Conservation (phyloP, 2,797 vertebrate species). For the Channallabes apus region DNA sequence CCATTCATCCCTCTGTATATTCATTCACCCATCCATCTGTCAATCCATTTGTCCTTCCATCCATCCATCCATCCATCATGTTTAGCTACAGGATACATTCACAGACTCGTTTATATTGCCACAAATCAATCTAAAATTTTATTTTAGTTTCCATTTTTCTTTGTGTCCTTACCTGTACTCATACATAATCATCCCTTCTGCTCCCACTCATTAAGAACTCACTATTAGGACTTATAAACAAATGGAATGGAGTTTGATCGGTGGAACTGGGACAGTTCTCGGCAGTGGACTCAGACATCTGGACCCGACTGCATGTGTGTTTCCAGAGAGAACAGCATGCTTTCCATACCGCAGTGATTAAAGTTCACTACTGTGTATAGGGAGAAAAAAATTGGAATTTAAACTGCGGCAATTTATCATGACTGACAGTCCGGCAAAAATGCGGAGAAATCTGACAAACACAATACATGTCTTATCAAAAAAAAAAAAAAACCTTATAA, state of each 20-base stretch:
- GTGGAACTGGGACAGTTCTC: slow-evolving; percentile 1
- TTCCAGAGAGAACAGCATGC: neutral
- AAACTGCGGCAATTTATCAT: slow-evolving; percentile 31
- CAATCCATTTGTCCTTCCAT: neutral
- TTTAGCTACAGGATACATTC: neutral
- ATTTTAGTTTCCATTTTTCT: neutral
- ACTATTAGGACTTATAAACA: neutral
- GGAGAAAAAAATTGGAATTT: slow-evolving; percentile 22
- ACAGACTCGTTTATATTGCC: neutral
- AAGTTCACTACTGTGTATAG: slow-evolving; percentile 9
- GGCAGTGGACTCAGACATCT: neutral
- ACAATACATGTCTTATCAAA: slow-evolving; percentile 4
- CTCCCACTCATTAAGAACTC: neutral
- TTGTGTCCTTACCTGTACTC: neutral
- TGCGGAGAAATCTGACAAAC: slow-evolving; percentile 11
- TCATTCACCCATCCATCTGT: neutral
- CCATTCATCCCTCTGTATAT: neutral
- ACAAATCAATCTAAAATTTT: neutral
- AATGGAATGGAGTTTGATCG: neutral
- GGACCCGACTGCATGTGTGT: neutral
- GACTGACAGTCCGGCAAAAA: slow-evolving; percentile 22
- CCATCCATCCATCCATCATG: too few species aligned
- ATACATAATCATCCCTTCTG: neutral
- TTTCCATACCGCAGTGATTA: slow-evolving; percentile 24
- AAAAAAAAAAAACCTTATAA: slow-evolving; percentile 20